These are phyloP conservation scores for Anthonomus grandis DNA, from an alignment of 1,140 invertebrate genomes.

Conservation along the genomic window DNA sequence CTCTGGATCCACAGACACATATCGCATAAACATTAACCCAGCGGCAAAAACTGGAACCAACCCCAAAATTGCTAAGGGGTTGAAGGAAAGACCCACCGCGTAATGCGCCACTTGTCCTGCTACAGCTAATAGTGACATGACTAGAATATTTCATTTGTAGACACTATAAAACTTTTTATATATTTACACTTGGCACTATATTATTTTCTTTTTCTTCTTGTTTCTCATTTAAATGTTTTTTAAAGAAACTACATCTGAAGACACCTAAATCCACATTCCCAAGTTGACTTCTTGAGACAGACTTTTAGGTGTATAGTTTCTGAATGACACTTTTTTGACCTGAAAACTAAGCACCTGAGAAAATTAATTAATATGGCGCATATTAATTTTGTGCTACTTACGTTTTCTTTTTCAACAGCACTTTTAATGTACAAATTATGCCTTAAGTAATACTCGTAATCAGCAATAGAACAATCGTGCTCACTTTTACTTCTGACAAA, in stretches of 20 bases:
- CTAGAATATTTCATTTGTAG: background rate
- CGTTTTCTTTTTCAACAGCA: conserved; percentile 49
- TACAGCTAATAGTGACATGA: conserved; percentile 33
- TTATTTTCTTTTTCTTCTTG: conserved; percentile 1
- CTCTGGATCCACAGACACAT: conserved; percentile 78
- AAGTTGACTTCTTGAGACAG: conserved; percentile 50
- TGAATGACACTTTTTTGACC: conserved; percentile 52
- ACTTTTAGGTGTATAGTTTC: conserved; percentile 66
- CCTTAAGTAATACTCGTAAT: conserved; percentile 53
- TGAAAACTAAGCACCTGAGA: conserved; percentile 27
- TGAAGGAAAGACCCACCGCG: conserved; percentile 40
- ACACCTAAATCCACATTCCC: conserved; percentile 47
- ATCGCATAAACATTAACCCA: conserved; percentile 76
- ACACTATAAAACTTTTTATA: background rate
- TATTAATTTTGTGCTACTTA: background rate
- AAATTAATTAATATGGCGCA: background rate
- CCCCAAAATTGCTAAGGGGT: conserved; percentile 61
- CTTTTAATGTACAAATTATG: conserved; percentile 60
- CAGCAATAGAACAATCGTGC: conserved; percentile 18
- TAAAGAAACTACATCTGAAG: conserved; percentile 1
- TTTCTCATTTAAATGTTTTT: conserved; percentile 3
- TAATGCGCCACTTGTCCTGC: conserved; percentile 35
- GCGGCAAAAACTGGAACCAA: conserved; percentile 76
- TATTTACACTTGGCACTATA: conserved; percentile 4
- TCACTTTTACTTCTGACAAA: conserved; percentile 19